Percentiles rank a stretch among this genome's conserved stretches.
Evolutionary conservation across 35 echinoderm and acorn worm species (phyloP).

Genomic region (Amphiura filiformis): DNA sequence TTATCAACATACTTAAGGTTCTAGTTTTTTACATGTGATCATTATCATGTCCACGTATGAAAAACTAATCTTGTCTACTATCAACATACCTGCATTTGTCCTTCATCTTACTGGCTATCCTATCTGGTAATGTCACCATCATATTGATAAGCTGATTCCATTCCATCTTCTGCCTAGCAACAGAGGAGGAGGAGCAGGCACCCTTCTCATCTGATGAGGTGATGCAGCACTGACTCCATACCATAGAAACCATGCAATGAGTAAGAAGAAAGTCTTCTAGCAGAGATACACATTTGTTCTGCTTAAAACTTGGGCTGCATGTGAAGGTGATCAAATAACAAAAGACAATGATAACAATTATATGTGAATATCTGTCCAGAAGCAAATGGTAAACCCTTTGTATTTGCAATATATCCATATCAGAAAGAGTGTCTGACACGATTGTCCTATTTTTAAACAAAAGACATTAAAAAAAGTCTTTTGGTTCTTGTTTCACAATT

Average conservation of each 20-base stretch:
- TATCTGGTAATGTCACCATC: slow-evolving; percentile 77
- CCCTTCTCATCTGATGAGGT: neutral
- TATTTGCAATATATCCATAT: too few species aligned
- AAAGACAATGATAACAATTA: too few species aligned
- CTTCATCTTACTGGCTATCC: slow-evolving; percentile 82
- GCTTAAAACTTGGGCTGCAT: slow-evolving; percentile 92
- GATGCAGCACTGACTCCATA: slow-evolving; percentile 64
- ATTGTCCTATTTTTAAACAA: too few species aligned
- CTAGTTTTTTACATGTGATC: too few species aligned
- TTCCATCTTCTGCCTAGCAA: neutral
- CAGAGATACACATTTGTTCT: slow-evolving; percentile 74
- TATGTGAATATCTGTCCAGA: too few species aligned
- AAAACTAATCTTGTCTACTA: too few species aligned
- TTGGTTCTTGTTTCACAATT: too few species aligned
- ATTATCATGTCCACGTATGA: too few species aligned
- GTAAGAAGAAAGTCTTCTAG: slow-evolving; percentile 63
- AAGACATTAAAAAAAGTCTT: too few species aligned
- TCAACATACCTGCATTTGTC: slow-evolving; percentile 68
- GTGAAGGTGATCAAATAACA: slow-evolving; percentile 19
- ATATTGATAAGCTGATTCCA: slow-evolving; percentile 71
- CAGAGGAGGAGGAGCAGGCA: neutral
- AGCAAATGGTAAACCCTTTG: too few species aligned
- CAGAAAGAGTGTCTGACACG: too few species aligned
- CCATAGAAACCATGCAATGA: slow-evolving; percentile 40
- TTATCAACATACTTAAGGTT: too few species aligned